A percentile compares a stretch with the other conserved stretches of the same genome.
phyloP scores from a whole-genome alignment of 2,888 invertebrate species.

The Drosophila cyrtoloma region DNA sequence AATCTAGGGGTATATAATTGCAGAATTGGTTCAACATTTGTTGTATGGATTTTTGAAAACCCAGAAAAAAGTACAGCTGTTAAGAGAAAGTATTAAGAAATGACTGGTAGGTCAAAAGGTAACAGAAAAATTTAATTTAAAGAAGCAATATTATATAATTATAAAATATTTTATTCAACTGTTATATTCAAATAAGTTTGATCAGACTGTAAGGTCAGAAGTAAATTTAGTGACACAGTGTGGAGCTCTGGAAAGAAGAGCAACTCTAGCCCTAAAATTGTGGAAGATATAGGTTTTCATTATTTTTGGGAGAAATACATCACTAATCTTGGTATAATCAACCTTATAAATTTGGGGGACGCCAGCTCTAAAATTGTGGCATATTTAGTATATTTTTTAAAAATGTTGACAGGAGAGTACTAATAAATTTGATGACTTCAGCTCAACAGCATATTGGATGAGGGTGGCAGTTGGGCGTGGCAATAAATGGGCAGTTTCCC shows the following conservation, averaged over 20 bases:
- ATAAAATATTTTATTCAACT: not conserved
- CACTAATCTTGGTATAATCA: not conserved
- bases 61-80: not conserved
- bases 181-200: not conserved
- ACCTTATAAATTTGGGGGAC: not conserved
- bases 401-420: not conserved
- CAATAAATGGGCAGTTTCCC: not conserved
- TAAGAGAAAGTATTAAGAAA: not conserved
- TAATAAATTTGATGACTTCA: not conserved
- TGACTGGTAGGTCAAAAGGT: not conserved
- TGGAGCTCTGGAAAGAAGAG: not conserved
- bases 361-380: not conserved
- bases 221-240: not conserved
- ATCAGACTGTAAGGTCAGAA: not conserved
- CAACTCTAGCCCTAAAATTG: not conserved
- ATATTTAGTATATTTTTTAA: not conserved
- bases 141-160: not conserved
- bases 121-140: not conserved
- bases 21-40: not conserved
- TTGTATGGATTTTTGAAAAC: not conserved
- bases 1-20: not conserved
- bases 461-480: not conserved
- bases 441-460: not conserved
- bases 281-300: not conserved
- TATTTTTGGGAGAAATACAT: not conserved